Evolutionary conservation across 2,888 invertebrate species (phyloP), one percentile per base, ranked within the genome.

Genomic region (Bibio marci): DNA sequence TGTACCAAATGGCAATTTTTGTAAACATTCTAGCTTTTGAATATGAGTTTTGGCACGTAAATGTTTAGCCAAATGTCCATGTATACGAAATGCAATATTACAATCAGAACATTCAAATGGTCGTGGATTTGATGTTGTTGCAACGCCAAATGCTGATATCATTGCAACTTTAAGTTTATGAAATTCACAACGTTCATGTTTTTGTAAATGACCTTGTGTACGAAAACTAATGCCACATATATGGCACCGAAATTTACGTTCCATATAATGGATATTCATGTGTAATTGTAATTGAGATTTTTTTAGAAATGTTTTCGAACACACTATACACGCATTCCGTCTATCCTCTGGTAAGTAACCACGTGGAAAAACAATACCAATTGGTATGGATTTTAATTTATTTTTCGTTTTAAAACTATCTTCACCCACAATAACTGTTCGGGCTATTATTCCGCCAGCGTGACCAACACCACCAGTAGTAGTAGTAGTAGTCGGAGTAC

Each of bases 31-130:
- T 45, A 94, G 66, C 51, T 86, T 80, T 76, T 87, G 87, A 31
- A 94, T 90, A 56, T 95, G 95, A 73, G 87, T 85, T 66, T 92
- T 92, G 46, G 91, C 91, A 41, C 95, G 76, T 44, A 97, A 69
- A 67, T 98, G 97, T 62, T 95, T 95, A 1, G 94, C 92, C 51
- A 98, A 66, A 62, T 95, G 95, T 0, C 95, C 97, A 54, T 92
- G 94, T 53, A 94, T 94, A 49, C 90, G 72, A 59, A 98, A 97
- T 8, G 92, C 94, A 48, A 91, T 86, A 56, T 86, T 87, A 59
- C 97, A 97, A 56, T 95, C 92, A 15, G 77, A 78, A 64, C 97
- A 97, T 53, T 91, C 86, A 59, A 94, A 97, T 14, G 95, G 94
- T 37, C 95, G 71, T 3, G 95, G 95, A 63, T 95, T 94, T 46